Evolutionary conservation across 2,797 vertebrate species (phyloP), one percentile per base, ranked within the genome.

Genomic region (Morelia viridis): DNA sequence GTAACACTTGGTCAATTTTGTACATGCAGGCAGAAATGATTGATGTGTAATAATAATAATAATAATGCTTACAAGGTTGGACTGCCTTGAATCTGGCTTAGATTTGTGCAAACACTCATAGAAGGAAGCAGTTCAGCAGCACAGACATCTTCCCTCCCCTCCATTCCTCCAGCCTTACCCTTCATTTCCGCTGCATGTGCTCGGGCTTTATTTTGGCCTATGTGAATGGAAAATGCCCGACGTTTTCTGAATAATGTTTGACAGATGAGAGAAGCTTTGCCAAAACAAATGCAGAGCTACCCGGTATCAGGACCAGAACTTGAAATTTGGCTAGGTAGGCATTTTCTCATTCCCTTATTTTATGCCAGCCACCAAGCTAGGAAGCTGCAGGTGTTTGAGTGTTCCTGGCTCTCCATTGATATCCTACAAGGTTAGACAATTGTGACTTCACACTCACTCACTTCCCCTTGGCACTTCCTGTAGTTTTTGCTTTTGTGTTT

Each of bases 231-330:
- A 92, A 92, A n/a, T 90, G 92, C 89, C 85, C 68, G 13, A 4
- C 31, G 0, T 84, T 76, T 65, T 87, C 76, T 90, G 89, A 87
- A 87, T 87, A 92, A 90, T 83, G 50, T 26, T 92, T 92, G 89
- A 86, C 92, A 90, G 92, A 58, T 83, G 89, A 85, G 57, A 57
- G 50, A 19, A n/a, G 64, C 64, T 90, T 83, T 92, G 84, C 90
- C 86, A 86, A 91, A 62, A 50, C 62, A 89, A 86, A 60, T 80
- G 71, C n/a, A 89, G 24, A 86, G 19, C 28, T 84, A 83, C 80
- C 87, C 15, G 46, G 64, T 87, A 31, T 88, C 24, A 76, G 58
- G 64, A 90, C 7, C 56, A 84, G 41, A 76, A 62, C 28, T 19
- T 19, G 22, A 17, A 0, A 4, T 24, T 92, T 76, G 50, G 89